A percentile compares a stretch with the other conserved stretches of the same genome.
phyloP scores from a whole-genome alignment of 2,797 vertebrate genomes.

The Paramormyrops hopkinsi region DNA sequence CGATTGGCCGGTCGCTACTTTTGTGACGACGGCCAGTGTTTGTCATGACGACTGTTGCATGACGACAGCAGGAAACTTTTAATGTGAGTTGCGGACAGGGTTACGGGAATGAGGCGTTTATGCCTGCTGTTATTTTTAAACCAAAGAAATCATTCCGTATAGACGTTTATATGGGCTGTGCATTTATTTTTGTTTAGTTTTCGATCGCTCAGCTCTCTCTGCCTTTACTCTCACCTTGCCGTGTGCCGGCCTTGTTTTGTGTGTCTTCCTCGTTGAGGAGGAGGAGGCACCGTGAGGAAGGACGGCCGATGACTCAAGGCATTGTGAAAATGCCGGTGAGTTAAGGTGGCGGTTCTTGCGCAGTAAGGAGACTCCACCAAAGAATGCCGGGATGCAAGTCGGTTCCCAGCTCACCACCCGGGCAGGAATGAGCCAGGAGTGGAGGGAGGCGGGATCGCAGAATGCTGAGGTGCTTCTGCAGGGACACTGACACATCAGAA shows the following conservation, averaged over 20 bases:
- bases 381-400: conserved; percentile 53
- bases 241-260: not conserved
- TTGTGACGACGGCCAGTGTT: not conserved
- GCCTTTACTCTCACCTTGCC: not conserved
- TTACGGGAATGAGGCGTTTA: conserved; percentile 27
- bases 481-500: not conserved
- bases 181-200: not conserved
- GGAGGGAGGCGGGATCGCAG: not conserved
- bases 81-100: conserved; percentile 32
- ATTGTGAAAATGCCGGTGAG: conserved; percentile 41
- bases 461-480: not conserved
- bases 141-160: not conserved
- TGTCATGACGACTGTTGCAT: conserved; percentile 6
- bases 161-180: not conserved
- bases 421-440: conserved; percentile 32
- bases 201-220: not conserved
- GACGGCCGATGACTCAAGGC: not conserved
- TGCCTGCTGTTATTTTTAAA: not conserved
- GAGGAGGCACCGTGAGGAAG: not conserved
- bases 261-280: not conserved
- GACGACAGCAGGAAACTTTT: conserved; percentile 30
- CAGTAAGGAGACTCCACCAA: conserved; percentile 51
- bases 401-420: conserved; percentile 51
- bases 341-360: conserved; percentile 60
- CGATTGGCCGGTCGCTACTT: not conserved